Conservation (phyloP, 2,888 invertebrate genomes). For the Strigamia maritima region DNA sequence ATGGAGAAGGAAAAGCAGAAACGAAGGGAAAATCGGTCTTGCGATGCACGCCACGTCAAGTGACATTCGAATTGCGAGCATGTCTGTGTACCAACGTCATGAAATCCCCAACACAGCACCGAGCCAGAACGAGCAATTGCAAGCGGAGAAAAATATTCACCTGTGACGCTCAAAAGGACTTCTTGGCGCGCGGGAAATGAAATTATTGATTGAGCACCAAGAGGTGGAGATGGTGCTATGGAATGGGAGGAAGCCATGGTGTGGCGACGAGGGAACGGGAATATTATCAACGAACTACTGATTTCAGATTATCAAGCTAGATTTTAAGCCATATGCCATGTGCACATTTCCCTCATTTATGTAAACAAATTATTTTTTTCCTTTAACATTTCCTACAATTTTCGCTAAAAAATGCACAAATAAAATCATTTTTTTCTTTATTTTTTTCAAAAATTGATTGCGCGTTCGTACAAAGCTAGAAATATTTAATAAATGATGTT, state of each 20-base stretch:
- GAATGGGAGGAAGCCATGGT: slow-evolving; percentile 34
- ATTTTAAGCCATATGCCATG: too few relatives aligned
- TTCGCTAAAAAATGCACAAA: too few relatives aligned
- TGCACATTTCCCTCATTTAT: not conserved
- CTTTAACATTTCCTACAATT: too few relatives aligned
- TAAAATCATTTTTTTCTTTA: not conserved
- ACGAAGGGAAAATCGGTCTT: slow-evolving; percentile 28
- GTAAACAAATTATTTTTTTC: too few relatives aligned
- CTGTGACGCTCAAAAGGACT: slow-evolving; percentile 31
- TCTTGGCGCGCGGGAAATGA: slow-evolving; percentile 34
- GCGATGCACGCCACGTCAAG: slow-evolving; percentile 31
- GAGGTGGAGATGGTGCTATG: slow-evolving; percentile 14
- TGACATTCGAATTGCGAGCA: slow-evolving; percentile 34
- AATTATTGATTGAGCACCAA: slow-evolving; percentile 32
- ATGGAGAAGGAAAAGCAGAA: slow-evolving; percentile 22
- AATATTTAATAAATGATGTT: too few relatives aligned
- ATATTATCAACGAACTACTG: slow-evolving; percentile 8
- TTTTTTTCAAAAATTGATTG: not conserved
- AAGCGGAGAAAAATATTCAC: slow-evolving; percentile 26
- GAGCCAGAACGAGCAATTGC: slow-evolving; percentile 32
- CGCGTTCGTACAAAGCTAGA: not conserved
- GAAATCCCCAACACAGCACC: slow-evolving; percentile 30
- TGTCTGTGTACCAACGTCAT: slow-evolving; percentile 34
- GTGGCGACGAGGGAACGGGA: slow-evolving; percentile 8
- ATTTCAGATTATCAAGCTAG: not conserved